A percentile compares a stretch with the other conserved stretches of the same genome.
phyloP scores from a whole-genome alignment of 2,797 vertebrate species.

The Syngnathus rostellatus region DNA sequence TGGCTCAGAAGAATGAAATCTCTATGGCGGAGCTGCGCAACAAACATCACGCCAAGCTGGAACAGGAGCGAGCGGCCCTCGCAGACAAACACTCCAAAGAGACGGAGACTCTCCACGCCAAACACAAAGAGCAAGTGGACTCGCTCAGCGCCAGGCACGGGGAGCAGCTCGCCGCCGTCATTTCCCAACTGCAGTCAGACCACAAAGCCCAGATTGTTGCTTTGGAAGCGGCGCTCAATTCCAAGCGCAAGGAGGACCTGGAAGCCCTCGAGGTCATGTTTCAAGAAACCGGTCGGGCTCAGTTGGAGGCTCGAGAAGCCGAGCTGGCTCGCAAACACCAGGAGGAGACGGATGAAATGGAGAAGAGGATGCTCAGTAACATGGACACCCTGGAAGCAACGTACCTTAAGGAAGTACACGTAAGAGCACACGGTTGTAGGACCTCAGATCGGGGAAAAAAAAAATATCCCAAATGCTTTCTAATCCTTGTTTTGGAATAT shows the following conservation, averaged over 20 bases:
- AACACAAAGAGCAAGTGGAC: constrained; percentile 63
- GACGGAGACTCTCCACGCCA: constrained; percentile 43
- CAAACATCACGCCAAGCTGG: constrained; percentile 59
- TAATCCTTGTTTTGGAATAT: constrained; percentile 1
- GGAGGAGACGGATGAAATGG: constrained; percentile 71
- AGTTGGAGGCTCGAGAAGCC: constrained; percentile 63
- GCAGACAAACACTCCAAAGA: constrained; percentile 41
- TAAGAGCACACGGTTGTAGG: constrained; percentile 24
- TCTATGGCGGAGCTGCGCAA: constrained; percentile 64
- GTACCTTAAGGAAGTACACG: constrained; percentile 80
- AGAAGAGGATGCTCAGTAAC: constrained; percentile 74
- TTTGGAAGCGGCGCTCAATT: constrained; percentile 57
- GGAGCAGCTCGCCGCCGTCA: constrained; percentile 50
- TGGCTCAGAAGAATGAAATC: constrained; percentile 62
- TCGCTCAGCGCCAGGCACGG: constrained; percentile 58
- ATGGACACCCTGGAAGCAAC: constrained; percentile 81
- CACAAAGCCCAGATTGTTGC: constrained; percentile 58
- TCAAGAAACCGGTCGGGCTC: constrained; percentile 58
- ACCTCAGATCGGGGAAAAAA: background rate
- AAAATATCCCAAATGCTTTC: background rate
- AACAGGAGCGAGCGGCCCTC: constrained; percentile 33
- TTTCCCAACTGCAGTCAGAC: constrained; percentile 42
- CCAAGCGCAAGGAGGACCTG: constrained; percentile 63
- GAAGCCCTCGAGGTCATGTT: constrained; percentile 53
- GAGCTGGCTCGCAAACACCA: constrained; percentile 68